These are phyloP conservation scores for Manis crassicaudata DNA, from an alignment of 2,797 vertebrate species.

Conservation along the genomic window DNA sequence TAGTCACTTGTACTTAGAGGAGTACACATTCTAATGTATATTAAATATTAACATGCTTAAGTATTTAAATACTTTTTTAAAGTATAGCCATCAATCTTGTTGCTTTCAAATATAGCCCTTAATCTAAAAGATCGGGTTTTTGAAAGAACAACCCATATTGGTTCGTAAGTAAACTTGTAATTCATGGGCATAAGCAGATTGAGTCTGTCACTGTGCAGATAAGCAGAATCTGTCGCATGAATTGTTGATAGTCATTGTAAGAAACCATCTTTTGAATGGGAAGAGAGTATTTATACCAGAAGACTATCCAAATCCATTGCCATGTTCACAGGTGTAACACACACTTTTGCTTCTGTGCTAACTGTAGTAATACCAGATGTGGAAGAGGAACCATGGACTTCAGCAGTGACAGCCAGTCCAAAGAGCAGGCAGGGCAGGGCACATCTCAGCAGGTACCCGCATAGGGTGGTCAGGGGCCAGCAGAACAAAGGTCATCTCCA, in stretches of 20 bases:
- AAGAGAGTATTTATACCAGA: background rate
- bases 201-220: background rate
- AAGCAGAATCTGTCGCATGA: background rate
- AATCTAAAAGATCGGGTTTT: conserved; percentile 1
- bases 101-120: conserved; percentile 1
- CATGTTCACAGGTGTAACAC: background rate
- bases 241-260: background rate
- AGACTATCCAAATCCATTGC: background rate
- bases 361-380: background rate
- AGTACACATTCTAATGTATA: background rate
- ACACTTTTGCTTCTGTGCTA: background rate
- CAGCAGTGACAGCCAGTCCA: background rate
- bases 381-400: background rate
- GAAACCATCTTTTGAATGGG: background rate
- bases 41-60: conserved; percentile 43
- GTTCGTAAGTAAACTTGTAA: background rate
- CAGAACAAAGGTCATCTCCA: background rate
- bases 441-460: background rate
- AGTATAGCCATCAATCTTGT: background rate
- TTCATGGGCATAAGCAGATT: background rate
- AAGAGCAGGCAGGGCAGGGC: background rate
- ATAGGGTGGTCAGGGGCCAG: background rate
- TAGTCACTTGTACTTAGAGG: background rate
- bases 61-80: conserved; percentile 23
- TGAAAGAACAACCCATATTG: background rate